Conservation (phyloP, 2,113 vertebrate genomes). For the Cyphomyrus plagiostoma region DNA sequence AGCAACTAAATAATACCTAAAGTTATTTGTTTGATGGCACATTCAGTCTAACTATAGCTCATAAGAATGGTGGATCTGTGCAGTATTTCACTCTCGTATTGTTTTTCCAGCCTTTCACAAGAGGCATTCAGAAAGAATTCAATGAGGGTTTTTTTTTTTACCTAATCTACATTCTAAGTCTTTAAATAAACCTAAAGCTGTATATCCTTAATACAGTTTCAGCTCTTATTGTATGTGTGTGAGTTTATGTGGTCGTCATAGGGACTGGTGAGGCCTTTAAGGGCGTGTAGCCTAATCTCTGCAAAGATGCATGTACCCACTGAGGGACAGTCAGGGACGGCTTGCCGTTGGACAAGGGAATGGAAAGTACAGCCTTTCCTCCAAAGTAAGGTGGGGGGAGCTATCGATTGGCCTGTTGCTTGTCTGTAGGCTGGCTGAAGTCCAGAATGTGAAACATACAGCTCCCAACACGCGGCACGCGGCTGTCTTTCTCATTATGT, state of each 20-base stretch:
- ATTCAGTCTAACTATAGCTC: background rate
- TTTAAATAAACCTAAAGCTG: background rate
- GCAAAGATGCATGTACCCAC: background rate
- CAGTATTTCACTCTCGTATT: background rate
- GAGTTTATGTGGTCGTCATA: background rate
- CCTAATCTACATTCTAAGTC: background rate
- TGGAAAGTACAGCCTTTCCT: background rate
- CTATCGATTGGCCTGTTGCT: background rate
- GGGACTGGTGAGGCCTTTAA: background rate
- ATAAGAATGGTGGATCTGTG: background rate
- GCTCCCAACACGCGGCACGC: constrained; percentile 23
- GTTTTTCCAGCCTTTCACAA: background rate
- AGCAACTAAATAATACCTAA: background rate
- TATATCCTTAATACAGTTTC: background rate
- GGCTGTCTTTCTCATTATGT: constrained; percentile 27
- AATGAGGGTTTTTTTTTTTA: background rate
- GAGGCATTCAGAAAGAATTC: background rate
- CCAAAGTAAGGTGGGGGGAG: background rate
- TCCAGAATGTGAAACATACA: constrained; percentile 14
- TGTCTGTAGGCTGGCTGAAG: background rate
- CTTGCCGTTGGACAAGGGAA: background rate
- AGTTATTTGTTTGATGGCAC: background rate
- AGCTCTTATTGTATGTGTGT: background rate
- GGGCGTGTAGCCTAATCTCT: background rate
- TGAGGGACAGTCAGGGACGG: background rate